These are phyloP conservation scores for Speoplatyrhinus poulsoni DNA, from an alignment of 2,113 vertebrate species.

Conservation along the genomic window DNA sequence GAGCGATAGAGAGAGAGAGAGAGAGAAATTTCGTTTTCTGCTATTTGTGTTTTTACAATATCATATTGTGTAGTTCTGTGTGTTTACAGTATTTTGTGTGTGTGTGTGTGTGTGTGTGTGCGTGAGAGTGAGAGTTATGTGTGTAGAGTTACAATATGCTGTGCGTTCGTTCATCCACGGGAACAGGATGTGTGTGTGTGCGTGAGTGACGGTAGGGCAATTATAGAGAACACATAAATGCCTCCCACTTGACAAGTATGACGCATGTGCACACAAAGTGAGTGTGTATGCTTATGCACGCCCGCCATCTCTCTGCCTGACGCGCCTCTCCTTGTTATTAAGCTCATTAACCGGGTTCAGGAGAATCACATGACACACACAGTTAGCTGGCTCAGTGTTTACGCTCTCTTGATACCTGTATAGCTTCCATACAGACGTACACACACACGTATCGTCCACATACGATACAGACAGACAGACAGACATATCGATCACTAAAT, in stretches of 20 bases:
- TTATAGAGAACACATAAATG: background rate
- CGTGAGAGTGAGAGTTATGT: background rate
- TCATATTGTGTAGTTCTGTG: background rate
- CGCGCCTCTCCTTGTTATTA: too few relatives aligned
- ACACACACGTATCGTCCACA: too few relatives aligned
- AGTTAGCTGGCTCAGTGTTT: too few relatives aligned
- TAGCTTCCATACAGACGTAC: too few relatives aligned
- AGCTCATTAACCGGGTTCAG: too few relatives aligned
- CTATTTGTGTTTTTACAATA: background rate
- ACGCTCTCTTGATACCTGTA: too few relatives aligned
- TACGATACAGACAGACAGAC: too few relatives aligned
- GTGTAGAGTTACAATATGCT: background rate
- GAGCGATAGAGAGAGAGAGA: constrained; percentile 11
- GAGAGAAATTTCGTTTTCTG: constrained; percentile 41
- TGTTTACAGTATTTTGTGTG: background rate
- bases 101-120: constrained; percentile 16
- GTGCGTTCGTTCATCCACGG: background rate
- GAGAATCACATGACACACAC: too few relatives aligned
- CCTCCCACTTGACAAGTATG: background rate
- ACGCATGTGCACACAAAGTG: too few relatives aligned
- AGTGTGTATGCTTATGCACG: background rate
- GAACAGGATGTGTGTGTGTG: background rate
- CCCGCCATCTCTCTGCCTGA: too few relatives aligned
- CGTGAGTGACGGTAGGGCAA: background rate
- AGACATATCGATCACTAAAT: background rate